Percentiles rank a stretch among this genome's conserved stretches.
Conservation (phyloP, 2,113 vertebrate species). For the Tangachromis dhanisi region DNA sequence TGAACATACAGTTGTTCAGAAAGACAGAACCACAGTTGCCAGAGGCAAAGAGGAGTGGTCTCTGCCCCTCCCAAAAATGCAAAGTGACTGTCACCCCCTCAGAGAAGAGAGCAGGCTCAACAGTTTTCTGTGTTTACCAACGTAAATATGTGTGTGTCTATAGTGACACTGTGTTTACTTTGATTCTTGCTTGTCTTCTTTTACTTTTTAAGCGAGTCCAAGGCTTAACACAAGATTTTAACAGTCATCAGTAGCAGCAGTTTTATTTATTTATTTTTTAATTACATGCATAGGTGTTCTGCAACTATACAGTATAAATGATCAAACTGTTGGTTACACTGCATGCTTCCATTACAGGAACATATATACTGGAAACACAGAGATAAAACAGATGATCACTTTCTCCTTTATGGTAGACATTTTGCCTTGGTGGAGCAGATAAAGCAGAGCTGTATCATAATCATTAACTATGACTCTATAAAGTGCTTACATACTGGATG, state of each 20-base stretch:
- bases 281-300: background rate
- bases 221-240: background rate
- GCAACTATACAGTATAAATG: background rate
- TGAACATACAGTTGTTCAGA: background rate
- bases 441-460: background rate
- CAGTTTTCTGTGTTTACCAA: background rate
- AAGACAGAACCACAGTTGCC: background rate
- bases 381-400: background rate
- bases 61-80: background rate
- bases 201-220: background rate
- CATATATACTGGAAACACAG: background rate
- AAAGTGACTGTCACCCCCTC: background rate
- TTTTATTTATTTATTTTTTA: background rate
- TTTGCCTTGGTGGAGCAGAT: background rate
- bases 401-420: background rate
- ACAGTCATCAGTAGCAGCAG: background rate
- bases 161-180: background rate
- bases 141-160: background rate
- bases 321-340: background rate
- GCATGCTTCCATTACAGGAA: background rate
- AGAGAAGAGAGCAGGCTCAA: background rate
- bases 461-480: background rate
- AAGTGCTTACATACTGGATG: background rate
- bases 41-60: background rate
- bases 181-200: background rate